Evolutionary conservation across 2,797 vertebrate species (phyloP), one percentile per base, ranked within the genome.

Genomic region (Jordanella pulchra): DNA sequence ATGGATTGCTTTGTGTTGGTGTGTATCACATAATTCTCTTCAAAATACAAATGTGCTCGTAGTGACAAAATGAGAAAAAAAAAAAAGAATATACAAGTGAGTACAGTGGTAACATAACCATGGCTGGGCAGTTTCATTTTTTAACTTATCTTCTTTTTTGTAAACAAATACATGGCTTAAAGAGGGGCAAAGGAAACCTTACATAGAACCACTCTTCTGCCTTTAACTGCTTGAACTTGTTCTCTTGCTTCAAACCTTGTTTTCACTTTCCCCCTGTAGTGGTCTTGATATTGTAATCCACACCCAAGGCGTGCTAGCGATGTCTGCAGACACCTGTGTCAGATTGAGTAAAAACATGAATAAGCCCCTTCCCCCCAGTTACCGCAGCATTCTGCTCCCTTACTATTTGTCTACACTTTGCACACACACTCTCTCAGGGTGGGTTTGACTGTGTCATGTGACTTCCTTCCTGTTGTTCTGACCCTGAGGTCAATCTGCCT

Each of bases 391-490:
- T 27, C 48, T 48, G 66, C 66, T 75, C 60, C 32, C 67, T 71
- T 77, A 48, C 65, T 66, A 60, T 77, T 77, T 78, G 45, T 80
- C 68, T 76, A 51, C 56, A n/a, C 67, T 76, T 61, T 32, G 48
- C 48, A 60, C 21, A 35, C 65, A 28, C 50, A 25, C 66, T 69
- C 73, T 35, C 14, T 18, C 68, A 76, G 60, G 64, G 45, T 51
- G 61, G 75, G 64, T 76, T 75, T 78, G 28, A 88, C 82, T 67
- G 66, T 74, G 70, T 83, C 89, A 89, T 86, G 86, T 88, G 87
- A 92, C 83, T 91, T 92, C 80, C 88, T 92, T 92, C 89, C 90
- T 88, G 89, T 91, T 91, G 84, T 90, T 92, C 78, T 88, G 85
- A 91, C 89, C 87, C 78, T 7, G 23, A 53, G 89, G 84, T 87